Evolutionary conservation across 2,888 invertebrate genomes (phyloP).

Genomic region (Lacanobia wlatinum): DNA sequence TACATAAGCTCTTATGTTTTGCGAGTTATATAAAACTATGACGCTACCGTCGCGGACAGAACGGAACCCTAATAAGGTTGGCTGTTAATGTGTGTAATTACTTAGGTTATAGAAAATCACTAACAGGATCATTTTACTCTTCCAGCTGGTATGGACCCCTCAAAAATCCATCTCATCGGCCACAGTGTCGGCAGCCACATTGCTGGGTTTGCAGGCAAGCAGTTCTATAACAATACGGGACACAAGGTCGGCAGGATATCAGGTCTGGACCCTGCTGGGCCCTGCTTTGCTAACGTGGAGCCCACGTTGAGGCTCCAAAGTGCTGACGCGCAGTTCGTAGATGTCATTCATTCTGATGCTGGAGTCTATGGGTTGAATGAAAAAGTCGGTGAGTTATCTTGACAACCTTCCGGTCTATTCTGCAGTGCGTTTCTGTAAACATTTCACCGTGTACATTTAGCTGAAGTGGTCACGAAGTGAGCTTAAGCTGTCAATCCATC

Average conservation of each 20-base stretch:
- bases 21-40: too few relatives aligned
- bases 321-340: conserved; percentile 81
- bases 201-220: conserved; percentile 81
- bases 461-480: too few relatives aligned
- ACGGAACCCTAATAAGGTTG: too few relatives aligned
- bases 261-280: conserved; percentile 86
- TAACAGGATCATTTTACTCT: not conserved
- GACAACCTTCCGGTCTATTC: not conserved
- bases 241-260: conserved; percentile 77
- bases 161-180: conserved; percentile 81
- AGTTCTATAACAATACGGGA: conserved; percentile 75
- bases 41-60: too few relatives aligned
- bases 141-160: conserved; percentile 78
- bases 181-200: conserved; percentile 87
- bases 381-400: conserved; percentile 75
- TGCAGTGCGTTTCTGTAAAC: too few relatives aligned
- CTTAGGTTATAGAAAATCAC: not conserved
- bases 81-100: too few relatives aligned
- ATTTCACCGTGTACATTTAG: too few relatives aligned
- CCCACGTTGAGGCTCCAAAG: conserved; percentile 70
- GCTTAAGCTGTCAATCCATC: too few relatives aligned
- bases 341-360: conserved; percentile 81
- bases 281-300: conserved; percentile 82
- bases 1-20: too few relatives aligned
- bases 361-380: conserved; percentile 81